Evolutionary conservation across 2,888 invertebrate genomes (phyloP).

Genomic region (Psylliodes chrysocephalus): DNA sequence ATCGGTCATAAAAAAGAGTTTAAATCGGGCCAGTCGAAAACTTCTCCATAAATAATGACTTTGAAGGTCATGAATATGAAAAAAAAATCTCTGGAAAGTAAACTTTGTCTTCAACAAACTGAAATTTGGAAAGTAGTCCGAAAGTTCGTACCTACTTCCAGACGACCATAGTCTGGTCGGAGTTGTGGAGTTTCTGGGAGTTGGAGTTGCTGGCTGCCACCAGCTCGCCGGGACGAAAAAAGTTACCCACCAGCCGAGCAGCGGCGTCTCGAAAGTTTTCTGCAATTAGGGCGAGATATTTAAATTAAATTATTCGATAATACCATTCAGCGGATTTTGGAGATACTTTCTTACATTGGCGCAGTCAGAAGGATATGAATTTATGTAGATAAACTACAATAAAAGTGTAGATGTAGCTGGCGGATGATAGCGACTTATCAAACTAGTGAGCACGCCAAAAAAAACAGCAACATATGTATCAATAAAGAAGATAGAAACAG

Average conservation of each 20-base stretch:
- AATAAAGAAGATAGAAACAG: too few relatives aligned
- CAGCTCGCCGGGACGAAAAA: slow-evolving; percentile 22
- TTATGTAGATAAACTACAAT: too few relatives aligned
- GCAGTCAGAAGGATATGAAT: too few relatives aligned
- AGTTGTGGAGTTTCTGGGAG: slow-evolving; percentile 21
- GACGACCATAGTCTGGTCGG: slow-evolving; percentile 16
- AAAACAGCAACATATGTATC: too few relatives aligned
- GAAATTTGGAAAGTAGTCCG: slow-evolving; percentile 31
- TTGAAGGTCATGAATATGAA: slow-evolving; percentile 30
- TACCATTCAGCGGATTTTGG: too few relatives aligned
- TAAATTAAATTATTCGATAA: too few relatives aligned
- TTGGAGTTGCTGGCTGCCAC: slow-evolving; percentile 9
- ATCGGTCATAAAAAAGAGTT: not conserved
- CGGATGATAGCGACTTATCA: too few relatives aligned
- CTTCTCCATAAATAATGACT: slow-evolving; percentile 14
- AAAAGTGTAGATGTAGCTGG: too few relatives aligned
- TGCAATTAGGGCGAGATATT: too few relatives aligned
- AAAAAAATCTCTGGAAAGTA: slow-evolving; percentile 25
- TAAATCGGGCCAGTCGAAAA: slow-evolving; percentile 2
- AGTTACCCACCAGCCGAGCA: slow-evolving; percentile 25
- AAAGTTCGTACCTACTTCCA: slow-evolving; percentile 32
- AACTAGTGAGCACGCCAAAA: too few relatives aligned
- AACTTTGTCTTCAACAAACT: slow-evolving; percentile 30
- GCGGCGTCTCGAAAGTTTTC: slow-evolving; percentile 1
- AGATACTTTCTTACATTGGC: too few relatives aligned